Evolutionary conservation across 2,113 vertebrate species (phyloP), one percentile per base, ranked within the genome.

Genomic region (Ochotona curzoniae): DNA sequence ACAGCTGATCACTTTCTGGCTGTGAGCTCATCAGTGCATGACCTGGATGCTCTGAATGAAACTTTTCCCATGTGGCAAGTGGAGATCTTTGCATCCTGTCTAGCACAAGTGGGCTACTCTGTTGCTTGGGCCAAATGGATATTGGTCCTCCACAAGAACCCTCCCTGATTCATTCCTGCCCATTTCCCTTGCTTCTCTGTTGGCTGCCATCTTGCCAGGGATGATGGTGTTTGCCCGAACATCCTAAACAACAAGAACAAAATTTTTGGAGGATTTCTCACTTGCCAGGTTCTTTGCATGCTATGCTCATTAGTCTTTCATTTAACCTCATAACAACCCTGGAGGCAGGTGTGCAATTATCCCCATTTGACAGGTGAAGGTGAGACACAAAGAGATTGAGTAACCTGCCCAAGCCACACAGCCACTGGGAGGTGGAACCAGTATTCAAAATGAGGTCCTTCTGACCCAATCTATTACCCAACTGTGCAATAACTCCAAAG

Each of bases 301-400:
- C 9, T 35, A 61, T 84, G 54, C 25, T 89, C 66, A 63, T 38
- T 67, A 66, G 67, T n/a, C 54, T 92, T 82, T 51, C 51, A 32
- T 83, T 91, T 79, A 78, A 74, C 35, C 73, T 95, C 49, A 83
- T 70, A 60, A n/a, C 35, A 25, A 87, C 51, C 21, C 67, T 32
- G 30, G 73, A 82, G 74, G 57, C 87, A 89, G 74, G 74, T 74
- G 75, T 71, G 49, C 60, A 74, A 74, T 83, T 88, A 88, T 89
- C 74, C 66, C 90, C 69, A 94, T 73, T 75, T 89, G 83, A 64
- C 80, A 91, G 64, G 84, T 80, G 90, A 83, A 91, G 70, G 49
- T 70, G 70, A 94, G 75, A 44, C 70, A 74, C 32, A 9, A 38
- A 91, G 87, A 78, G 64, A 49, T 74, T 85, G 87, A 85, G 93